Base-by-base conservation (phyloP, 2,113 vertebrate species). In the Camelus bactrianus region DNA sequence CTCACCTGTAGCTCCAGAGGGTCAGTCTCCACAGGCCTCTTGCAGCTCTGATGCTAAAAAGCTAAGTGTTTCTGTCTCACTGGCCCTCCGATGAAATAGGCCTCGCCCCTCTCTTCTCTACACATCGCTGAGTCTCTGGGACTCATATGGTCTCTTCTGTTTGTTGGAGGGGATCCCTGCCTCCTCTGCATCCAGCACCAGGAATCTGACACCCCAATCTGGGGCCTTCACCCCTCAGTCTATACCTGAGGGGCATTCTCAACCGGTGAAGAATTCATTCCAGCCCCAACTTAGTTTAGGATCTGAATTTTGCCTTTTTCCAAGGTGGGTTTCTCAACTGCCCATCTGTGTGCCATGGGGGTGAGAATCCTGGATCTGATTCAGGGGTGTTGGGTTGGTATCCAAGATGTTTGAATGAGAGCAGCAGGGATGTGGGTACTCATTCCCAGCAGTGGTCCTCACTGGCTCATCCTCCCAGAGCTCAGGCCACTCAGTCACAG, bases 131-230 rank as follows among this genome's bases (percentile, higher is more conserved):
- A 28, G 35, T 73, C 16, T 67, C 58, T 89, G 65, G 52, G 17
- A 4, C 42, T 50, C 52, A 13, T 1, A 0, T 6, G 1, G 9
- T 28, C 48, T 42, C 16, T 5, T 86, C 75, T 20, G 22, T 28
- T 64, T 4, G 3, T 22, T 20, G 52, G 50, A 80, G 91, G 52
- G 32, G 30, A 72, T 14, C 17, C 38, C 73, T 79, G 28, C n/a
- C 56, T 58, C 12, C n/a, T 14, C 81, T 50, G 48, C 24, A 4
- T 13, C 35, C 32, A 30, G 35, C 26, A 30, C 56, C 24, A 9
- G 35, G 26, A 54, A 22, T 6, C 46, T 2, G 19, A 32, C 8
- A 35, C 67, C 30, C 69, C 46, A 11, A 2, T 30, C 48, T 10
- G 54, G 52, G n/a, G 30, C 30, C 20, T 32, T 62, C 30, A 24